These are phyloP conservation scores for Brachylomia viminalis DNA, from an alignment of 2,888 invertebrate genomes.

Conservation along the genomic window DNA sequence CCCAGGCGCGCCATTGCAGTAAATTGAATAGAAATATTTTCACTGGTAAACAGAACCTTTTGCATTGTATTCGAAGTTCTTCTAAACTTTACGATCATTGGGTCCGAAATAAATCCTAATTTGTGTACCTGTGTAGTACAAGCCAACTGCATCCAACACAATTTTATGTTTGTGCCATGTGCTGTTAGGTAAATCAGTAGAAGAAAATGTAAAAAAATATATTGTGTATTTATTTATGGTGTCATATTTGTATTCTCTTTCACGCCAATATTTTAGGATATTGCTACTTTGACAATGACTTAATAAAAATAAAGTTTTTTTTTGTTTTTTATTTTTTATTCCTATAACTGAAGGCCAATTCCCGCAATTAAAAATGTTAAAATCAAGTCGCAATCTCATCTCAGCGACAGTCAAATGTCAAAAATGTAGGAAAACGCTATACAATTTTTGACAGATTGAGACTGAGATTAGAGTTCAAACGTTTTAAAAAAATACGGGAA, in stretches of 20 bases:
- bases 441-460: no score
- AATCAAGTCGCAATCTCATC: no score
- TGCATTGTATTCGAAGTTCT: not conserved
- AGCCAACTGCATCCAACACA: not conserved
- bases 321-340: no score
- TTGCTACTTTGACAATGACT: not conserved
- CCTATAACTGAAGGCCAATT: no score
- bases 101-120: not conserved
- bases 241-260: conserved; percentile 14
- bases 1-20: not conserved
- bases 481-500: no score
- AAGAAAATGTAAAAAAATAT: not conserved
- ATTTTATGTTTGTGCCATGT: not conserved
- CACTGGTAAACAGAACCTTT: not conserved
- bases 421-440: no score
- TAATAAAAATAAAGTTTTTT: no score
- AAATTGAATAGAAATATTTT: conserved; percentile 23
- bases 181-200: not conserved
- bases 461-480: no score
- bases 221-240: not conserved
- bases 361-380: no score
- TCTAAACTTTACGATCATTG: not conserved
- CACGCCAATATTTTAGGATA: not conserved
- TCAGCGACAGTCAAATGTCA: no score
- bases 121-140: not conserved